Percentiles rank a stretch among this genome's conserved stretches.
These are phyloP conservation scores for Propithecus perrieri DNA, from an alignment of 2,797 vertebrate species.

Conservation along the genomic window DNA sequence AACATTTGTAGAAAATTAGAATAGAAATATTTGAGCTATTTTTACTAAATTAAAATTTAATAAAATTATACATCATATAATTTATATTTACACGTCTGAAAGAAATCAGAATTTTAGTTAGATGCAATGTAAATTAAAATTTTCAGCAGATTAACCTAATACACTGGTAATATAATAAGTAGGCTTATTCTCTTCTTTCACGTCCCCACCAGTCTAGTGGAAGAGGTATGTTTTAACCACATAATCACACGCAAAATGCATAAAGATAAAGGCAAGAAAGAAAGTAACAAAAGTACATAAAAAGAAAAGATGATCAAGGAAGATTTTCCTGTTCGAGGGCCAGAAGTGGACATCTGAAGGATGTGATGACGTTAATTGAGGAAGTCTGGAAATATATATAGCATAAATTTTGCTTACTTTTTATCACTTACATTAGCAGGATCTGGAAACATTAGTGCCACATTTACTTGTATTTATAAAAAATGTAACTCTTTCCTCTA, in stretches of 20 bases:
- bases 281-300: neutral
- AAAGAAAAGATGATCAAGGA: neutral
- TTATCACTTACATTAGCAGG: neutral
- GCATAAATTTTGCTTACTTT: neutral
- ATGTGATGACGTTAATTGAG: neutral
- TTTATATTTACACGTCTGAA: neutral
- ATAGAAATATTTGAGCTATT: neutral
- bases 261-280: neutral
- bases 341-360: neutral
- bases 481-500: neutral
- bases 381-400: neutral
- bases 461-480: neutral
- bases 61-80: neutral
- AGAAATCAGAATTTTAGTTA: neutral
- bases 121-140: neutral
- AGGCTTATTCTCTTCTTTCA: neutral
- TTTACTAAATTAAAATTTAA: conserved; percentile 23
- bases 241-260: neutral
- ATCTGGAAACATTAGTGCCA: neutral
- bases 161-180: neutral
- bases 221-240: neutral
- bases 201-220: neutral
- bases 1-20: neutral
- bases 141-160: neutral
- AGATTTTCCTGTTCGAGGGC: neutral